Percentiles rank a stretch among this genome's conserved stretches.
These are phyloP conservation scores for Zaprionus bogoriensis DNA, from an alignment of 2,888 invertebrate genomes.

Conservation along the genomic window DNA sequence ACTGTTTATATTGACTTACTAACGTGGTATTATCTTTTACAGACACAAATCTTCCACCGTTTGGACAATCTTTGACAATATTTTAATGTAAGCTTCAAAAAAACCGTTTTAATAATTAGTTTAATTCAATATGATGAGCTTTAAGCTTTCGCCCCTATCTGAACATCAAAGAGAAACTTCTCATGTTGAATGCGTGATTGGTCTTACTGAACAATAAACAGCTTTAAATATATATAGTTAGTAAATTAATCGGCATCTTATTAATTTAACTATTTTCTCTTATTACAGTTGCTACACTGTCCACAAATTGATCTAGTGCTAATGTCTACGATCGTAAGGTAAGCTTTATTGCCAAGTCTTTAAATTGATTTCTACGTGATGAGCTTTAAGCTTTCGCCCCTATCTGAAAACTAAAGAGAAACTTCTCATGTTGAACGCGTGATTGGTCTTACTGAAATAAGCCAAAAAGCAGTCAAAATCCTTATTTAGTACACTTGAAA, in stretches of 20 bases:
- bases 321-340: not conserved
- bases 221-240: not conserved
- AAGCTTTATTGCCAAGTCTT: not conserved
- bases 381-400: slow-evolving; percentile 70
- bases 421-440: slow-evolving; percentile 75
- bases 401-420: slow-evolving; percentile 68
- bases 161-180: slow-evolving; percentile 65
- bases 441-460: slow-evolving; percentile 77
- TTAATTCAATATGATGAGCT: slow-evolving; percentile 68
- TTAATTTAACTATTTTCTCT: not conserved
- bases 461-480: too few relatives aligned
- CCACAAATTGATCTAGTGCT: too few relatives aligned
- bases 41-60: not conserved
- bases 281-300: slow-evolving; percentile 1
- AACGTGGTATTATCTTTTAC: not conserved
- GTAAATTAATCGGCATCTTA: not conserved
- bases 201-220: slow-evolving; percentile 46
- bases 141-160: slow-evolving; percentile 81
- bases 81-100: too few relatives aligned
- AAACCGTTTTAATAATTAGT: too few relatives aligned
- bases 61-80: too few relatives aligned
- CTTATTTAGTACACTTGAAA: not conserved
- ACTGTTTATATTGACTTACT: not conserved
- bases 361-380: not conserved
- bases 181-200: slow-evolving; percentile 80